Base-by-base conservation (phyloP, 2,113 vertebrate species). In the Urocitellus parryii region DNA sequence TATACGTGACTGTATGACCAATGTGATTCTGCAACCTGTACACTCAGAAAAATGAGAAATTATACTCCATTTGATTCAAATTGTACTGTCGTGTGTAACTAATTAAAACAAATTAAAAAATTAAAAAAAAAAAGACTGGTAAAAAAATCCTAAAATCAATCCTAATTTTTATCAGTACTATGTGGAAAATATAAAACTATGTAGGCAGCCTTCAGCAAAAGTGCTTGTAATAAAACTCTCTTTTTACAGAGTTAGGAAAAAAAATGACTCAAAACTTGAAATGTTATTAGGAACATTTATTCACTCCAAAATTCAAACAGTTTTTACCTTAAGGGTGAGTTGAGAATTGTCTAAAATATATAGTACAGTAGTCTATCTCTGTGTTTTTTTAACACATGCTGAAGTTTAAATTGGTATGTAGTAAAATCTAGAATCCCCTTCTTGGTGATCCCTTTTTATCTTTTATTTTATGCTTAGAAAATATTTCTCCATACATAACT, bases 381-480 rank as follows among this genome's bases (percentile, higher is more conserved):
- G 67, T 83, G 17, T 68, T 68, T 72, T 42, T 11, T 94, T 73
- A 58, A 86, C 2, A 67, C 8, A 53, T 22, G 51, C 53, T 77
- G 32, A 93, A 45, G 37, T 92, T 92, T 88, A 48, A 51, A 88
- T 45, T 78, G 76, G 12, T 77, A 61, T 32, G 5, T 53, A 81
- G 89, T 39, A 61, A 92, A 81, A 92, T 80, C 48, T 51, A 58
- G 20, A 51, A 76, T 80, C 70, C n/a, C 34, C n/a, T 92, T 83
- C 16, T 80, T 37, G 82, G 24, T 68, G 24, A 74, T 92, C 91
- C 20, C 8, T 29, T 90, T 86, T 86, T 42, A 91, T 74, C 34
- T 83, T 86, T 89, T 88, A n/a, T 88, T 88, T 79, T 74, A 53
- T 39, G 10, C 61, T 37, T 95, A 65, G 32, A 88, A 92, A 84